phyloP scores from a whole-genome alignment of 2,888 invertebrate genomes.

The Drosophila barbarae region DNA sequence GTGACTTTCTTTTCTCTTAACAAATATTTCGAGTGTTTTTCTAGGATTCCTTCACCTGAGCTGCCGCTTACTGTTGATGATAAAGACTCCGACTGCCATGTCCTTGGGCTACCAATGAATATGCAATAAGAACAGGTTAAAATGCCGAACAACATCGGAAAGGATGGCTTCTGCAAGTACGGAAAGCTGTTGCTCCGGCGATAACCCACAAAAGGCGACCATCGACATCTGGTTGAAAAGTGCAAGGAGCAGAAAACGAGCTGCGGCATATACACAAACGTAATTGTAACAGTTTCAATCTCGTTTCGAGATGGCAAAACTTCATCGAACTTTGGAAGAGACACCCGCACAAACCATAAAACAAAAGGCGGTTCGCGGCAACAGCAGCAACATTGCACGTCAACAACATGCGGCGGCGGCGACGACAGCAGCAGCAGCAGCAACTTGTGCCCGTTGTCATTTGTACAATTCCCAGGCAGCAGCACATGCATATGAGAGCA shows the following conservation, averaged over 20 bases:
- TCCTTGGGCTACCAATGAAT: conserved; percentile 61
- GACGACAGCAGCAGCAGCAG: conserved; percentile 40
- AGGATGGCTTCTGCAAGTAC: conserved; percentile 1
- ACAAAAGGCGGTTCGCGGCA: conserved; percentile 57
- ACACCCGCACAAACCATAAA: conserved; percentile 60
- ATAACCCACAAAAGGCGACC: conserved; percentile 42
- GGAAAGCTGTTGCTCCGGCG: conserved; percentile 18
- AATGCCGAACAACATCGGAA: conserved; percentile 6
- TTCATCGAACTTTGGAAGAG: conserved; percentile 51
- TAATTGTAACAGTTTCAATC: conserved; percentile 66
- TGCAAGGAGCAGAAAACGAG: conserved; percentile 32
- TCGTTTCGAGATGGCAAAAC: conserved; percentile 59
- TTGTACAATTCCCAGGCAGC: conserved; percentile 65
- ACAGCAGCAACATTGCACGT: conserved; percentile 63
- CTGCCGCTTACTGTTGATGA: conserved; percentile 25
- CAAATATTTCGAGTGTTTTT: conserved; percentile 11
- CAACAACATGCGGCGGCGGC: conserved; percentile 67
- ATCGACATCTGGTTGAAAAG: conserved; percentile 21
- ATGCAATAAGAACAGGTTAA: conserved; percentile 52
- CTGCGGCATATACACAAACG: conserved; percentile 31
- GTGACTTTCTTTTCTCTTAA: not conserved
- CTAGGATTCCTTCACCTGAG: not conserved
- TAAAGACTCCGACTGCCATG: conserved; percentile 31
- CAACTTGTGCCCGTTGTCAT: conserved; percentile 67
- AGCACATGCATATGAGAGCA: conserved; percentile 31